Evolutionary conservation across 2,797 vertebrate genomes (phyloP).

Genomic region (Lutjanus campechanus): DNA sequence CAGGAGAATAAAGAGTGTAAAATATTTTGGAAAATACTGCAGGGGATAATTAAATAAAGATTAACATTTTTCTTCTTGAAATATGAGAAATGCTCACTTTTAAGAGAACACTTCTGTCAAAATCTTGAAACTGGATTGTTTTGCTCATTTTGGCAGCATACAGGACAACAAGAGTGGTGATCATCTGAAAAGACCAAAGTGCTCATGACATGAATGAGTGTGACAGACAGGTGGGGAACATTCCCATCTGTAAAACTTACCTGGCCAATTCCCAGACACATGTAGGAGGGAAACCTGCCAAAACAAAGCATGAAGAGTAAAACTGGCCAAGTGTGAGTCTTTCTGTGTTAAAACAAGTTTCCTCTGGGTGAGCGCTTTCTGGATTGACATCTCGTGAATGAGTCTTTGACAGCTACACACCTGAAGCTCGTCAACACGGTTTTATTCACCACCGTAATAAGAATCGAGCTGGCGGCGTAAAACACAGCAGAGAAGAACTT

Average conservation of each 20-base stretch:
- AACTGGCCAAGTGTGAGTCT: not conserved
- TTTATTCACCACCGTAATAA: slow-evolving; percentile 93
- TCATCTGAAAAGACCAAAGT: slow-evolving; percentile 86
- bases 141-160: slow-evolving; percentile 90
- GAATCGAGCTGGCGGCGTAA: slow-evolving; percentile 90
- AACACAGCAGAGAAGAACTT: slow-evolving; percentile 87
- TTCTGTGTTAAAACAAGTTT: not conserved
- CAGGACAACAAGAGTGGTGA: slow-evolving; percentile 90
- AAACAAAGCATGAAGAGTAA: not conserved
- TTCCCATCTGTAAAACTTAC: slow-evolving; percentile 59
- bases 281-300: slow-evolving; percentile 84
- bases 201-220: not conserved
- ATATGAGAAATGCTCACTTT: slow-evolving; percentile 83
- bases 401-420: slow-evolving; percentile 66
- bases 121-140: slow-evolving; percentile 91
- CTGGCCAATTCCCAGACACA: slow-evolving; percentile 85
- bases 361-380: not conserved
- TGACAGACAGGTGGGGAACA: not conserved
- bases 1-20: slow-evolving; percentile 22
- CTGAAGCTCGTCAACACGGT: slow-evolving; percentile 90
- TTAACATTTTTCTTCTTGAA: too few relatives aligned
- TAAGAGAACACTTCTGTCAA: slow-evolving; percentile 87
- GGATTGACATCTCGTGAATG: fast-evolving
- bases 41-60: not conserved
- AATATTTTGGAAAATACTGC: not conserved